phyloP scores from a whole-genome alignment of 2,113 vertebrate genomes.

The Ia io region DNA sequence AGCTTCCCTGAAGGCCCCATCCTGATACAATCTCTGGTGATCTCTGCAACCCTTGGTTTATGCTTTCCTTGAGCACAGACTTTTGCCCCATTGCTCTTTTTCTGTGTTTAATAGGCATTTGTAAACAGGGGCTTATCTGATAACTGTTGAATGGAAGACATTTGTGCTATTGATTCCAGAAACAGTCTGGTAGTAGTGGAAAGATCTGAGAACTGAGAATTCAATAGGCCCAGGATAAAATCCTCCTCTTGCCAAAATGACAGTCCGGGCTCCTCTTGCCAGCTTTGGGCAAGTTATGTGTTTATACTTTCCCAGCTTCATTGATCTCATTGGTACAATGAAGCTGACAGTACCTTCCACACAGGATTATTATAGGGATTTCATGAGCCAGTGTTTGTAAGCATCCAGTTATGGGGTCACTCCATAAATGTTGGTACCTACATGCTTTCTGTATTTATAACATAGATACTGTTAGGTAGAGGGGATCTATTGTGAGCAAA shows the following conservation, averaged over 20 bases:
- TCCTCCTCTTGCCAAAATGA: neutral
- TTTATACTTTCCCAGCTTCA: neutral
- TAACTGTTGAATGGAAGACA: neutral
- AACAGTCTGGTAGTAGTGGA: neutral
- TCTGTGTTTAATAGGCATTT: neutral
- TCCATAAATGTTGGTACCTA: neutral
- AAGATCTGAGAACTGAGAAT: neutral
- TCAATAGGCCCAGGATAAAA: neutral
- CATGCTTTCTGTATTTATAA: neutral
- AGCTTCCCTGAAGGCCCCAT: neutral
- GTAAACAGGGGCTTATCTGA: neutral
- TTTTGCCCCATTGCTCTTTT: neutral
- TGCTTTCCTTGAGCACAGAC: neutral
- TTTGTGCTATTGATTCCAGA: neutral
- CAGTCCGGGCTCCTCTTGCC: neutral
- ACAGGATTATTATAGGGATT: neutral
- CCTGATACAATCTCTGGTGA: fast-evolving
- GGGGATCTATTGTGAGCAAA: neutral
- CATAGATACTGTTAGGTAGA: neutral
- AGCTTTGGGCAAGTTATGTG: neutral
- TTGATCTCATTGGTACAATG: neutral
- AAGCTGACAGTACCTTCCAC: neutral
- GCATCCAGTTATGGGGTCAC: neutral
- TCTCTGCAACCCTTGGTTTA: neutral
- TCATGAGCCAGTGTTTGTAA: neutral